Evolutionary conservation across 2,113 vertebrate species (phyloP).

Genomic region (Planiliza haematocheilus): DNA sequence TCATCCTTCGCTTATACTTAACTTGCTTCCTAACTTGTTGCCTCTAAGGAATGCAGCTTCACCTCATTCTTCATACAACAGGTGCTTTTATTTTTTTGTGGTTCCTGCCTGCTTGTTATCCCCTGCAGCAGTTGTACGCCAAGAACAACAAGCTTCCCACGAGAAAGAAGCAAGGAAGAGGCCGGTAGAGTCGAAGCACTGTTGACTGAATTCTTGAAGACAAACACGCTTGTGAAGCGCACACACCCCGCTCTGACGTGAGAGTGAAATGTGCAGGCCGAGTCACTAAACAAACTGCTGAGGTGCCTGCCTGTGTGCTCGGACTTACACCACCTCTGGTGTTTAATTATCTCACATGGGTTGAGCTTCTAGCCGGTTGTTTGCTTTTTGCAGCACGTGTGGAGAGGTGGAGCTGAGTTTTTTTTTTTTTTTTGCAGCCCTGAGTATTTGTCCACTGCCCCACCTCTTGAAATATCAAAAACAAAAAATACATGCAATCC

Average conservation of each 20-base stretch:
- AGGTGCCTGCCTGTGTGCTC: constrained; percentile 15
- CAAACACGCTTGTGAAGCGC: not conserved
- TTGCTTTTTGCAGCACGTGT: constrained; percentile 38
- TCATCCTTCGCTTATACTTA: not conserved
- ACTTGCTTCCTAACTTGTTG: constrained; percentile 1
- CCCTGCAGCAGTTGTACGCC: not conserved
- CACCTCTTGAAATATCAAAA: not conserved
- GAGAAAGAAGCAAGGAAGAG: not conserved
- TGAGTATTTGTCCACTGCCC: not conserved
- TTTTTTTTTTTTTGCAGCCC: not conserved
- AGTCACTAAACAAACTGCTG: constrained; percentile 44
- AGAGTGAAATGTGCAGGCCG: constrained; percentile 8
- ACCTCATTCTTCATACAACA: constrained; percentile 14
- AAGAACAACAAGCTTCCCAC: not conserved
- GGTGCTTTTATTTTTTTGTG: constrained; percentile 26
- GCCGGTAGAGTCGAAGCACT: not conserved
- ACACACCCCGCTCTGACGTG: not conserved
- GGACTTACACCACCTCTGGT: not conserved
- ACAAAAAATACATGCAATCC: not conserved
- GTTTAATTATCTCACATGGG: constrained; percentile 34
- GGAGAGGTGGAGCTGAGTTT: constrained; percentile 19
- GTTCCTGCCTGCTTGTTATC: not conserved
- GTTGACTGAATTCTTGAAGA: not conserved
- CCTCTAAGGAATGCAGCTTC: not conserved
- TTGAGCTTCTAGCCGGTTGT: constrained; percentile 24